phyloP scores from a whole-genome alignment of 1,140 invertebrate species.

The Caerostris extrusa region DNA sequence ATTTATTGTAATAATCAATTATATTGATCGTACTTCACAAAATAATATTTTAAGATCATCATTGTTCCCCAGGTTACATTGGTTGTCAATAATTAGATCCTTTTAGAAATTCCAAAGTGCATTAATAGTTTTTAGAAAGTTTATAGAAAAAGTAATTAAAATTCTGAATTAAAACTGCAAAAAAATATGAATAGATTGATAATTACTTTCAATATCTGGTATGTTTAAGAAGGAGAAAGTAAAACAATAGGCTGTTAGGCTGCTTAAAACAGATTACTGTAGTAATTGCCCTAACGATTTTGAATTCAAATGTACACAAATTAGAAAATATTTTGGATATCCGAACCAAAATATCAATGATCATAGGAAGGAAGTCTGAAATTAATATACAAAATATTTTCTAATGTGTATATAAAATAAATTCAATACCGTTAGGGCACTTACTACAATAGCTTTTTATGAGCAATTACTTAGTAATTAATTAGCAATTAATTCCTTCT shows the following conservation, averaged over 20 bases:
- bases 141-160: too few relatives aligned
- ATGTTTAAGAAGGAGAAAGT: background rate
- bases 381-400: slow-evolving; percentile 21
- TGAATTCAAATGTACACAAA: slow-evolving; percentile 32
- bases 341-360: background rate
- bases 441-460: background rate
- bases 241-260: background rate
- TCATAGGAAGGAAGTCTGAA: background rate
- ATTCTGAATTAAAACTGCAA: too few relatives aligned
- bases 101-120: too few relatives aligned
- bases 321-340: slow-evolving; percentile 26
- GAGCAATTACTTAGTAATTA: too few relatives aligned
- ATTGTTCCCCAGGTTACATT: too few relatives aligned
- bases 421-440: background rate
- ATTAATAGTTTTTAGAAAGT: too few relatives aligned
- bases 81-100: too few relatives aligned
- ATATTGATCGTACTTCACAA: background rate
- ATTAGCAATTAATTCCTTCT: too few relatives aligned
- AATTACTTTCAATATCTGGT: background rate
- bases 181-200: background rate
- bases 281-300: background rate
- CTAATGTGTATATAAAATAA: slow-evolving; percentile 9
- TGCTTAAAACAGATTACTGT: background rate
- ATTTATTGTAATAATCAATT: background rate
- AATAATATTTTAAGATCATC: too few relatives aligned